Percentiles rank a stretch among this genome's conserved stretches.
Evolutionary conservation across 2,888 invertebrate species (phyloP).

Genomic region (Phlogophora meticulosa): DNA sequence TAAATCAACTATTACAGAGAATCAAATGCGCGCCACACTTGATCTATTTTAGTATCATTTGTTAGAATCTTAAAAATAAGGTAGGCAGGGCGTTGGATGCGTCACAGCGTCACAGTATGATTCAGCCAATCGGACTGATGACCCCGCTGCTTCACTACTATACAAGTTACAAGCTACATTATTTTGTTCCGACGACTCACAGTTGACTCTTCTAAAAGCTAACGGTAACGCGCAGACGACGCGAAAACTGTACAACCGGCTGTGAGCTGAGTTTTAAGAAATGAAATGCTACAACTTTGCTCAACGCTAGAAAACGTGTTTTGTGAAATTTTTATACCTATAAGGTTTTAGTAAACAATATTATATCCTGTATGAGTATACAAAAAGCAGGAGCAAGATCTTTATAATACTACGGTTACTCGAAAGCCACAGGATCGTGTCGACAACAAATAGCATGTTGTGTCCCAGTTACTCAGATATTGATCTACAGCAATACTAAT

Average conservation of each 20-base stretch:
- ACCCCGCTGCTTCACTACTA: conserved; percentile 75
- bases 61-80: conserved; percentile 55
- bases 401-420: conserved; percentile 13
- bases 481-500: conserved; percentile 43
- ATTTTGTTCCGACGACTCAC: conserved; percentile 74
- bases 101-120: conserved; percentile 73
- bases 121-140: conserved; percentile 82
- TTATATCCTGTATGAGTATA: background rate
- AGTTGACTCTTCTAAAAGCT: conserved; percentile 77
- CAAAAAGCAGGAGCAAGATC: conserved; percentile 3
- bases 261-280: conserved; percentile 65
- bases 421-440: conserved; percentile 47
- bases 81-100: conserved; percentile 57
- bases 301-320: background rate
- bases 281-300: conserved; percentile 34
- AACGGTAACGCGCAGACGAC: conserved; percentile 76
- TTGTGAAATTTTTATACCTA: too few relatives aligned
- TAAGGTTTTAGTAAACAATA: too few relatives aligned
- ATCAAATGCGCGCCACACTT: conserved; percentile 38
- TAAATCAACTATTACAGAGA: conserved; percentile 19
- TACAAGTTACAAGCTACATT: conserved; percentile 63
- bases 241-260: conserved; percentile 73
- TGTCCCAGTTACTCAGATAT: conserved; percentile 50
- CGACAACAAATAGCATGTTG: conserved; percentile 62
- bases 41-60: conserved; percentile 39